Percentiles rank a stretch among this genome's conserved stretches.
phyloP scores from a whole-genome alignment of 2,797 vertebrate species.

The Meda fulgida region DNA sequence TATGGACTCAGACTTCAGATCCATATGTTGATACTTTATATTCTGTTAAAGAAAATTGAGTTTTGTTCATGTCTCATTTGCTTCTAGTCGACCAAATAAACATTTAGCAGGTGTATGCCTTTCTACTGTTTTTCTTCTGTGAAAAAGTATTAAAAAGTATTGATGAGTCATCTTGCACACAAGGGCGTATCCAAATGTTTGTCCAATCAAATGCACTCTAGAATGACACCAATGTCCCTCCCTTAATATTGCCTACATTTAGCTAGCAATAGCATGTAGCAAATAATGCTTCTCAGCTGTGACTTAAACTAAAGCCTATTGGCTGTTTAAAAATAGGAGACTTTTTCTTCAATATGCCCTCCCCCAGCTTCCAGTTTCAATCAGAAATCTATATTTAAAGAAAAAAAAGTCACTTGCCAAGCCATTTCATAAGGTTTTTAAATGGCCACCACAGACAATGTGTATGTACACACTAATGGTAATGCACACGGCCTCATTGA shows the following conservation, averaged over 20 bases:
- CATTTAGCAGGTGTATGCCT: background rate
- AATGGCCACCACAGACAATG: background rate
- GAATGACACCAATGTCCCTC: background rate
- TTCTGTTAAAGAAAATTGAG: background rate
- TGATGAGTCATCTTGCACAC: background rate
- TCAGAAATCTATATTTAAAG: background rate
- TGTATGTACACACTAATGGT: constrained; percentile 1
- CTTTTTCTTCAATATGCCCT: background rate
- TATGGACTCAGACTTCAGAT: background rate
- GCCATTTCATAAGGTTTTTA: constrained; percentile 9
- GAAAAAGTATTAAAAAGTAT: background rate
- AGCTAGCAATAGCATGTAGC: background rate
- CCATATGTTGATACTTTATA: background rate
- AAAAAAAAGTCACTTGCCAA: background rate
- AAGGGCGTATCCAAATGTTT: background rate
- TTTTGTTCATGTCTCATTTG: background rate
- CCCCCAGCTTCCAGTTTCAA: background rate
- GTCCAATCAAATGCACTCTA: background rate
- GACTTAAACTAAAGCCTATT: background rate
- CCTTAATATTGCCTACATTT: background rate
- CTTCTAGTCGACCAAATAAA: background rate
- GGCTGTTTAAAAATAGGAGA: background rate
- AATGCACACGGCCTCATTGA: constrained; percentile 24
- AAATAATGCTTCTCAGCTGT: background rate
- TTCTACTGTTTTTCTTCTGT: background rate